Evolutionary conservation across 2,797 vertebrate species (phyloP).

Genomic region (Enteromius treurensis): DNA sequence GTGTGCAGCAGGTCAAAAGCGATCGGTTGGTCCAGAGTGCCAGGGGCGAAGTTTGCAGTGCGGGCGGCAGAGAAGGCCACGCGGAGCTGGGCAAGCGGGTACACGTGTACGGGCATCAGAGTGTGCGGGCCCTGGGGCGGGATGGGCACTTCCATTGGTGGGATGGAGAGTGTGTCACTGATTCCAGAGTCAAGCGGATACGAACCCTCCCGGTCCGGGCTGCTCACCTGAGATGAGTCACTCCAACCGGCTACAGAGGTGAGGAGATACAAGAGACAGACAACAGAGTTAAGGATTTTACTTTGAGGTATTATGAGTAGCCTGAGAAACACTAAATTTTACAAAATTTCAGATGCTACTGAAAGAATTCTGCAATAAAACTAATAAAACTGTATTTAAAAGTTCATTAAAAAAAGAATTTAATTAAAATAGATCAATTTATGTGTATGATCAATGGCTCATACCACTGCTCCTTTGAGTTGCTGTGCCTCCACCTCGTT

Average conservation of each 20-base stretch:
- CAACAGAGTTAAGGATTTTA: neutral
- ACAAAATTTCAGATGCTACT: too few relatives aligned
- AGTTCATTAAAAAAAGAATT: too few relatives aligned
- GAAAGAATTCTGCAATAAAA: too few relatives aligned
- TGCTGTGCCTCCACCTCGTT: conserved; percentile 75
- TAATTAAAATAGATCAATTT: too few relatives aligned
- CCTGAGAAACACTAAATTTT: too few relatives aligned
- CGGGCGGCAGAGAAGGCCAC: conserved; percentile 94
- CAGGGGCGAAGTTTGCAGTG: conserved; percentile 94
- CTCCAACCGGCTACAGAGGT: conserved; percentile 83
- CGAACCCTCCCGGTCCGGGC: conserved; percentile 86
- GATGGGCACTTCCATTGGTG: conserved; percentile 83
- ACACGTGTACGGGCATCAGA: conserved; percentile 89
- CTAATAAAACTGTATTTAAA: too few relatives aligned
- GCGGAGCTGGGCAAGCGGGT: conserved; percentile 87
- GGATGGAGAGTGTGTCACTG: conserved; percentile 86
- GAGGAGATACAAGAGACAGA: neutral
- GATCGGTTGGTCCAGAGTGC: conserved; percentile 94
- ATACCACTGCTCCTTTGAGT: conserved; percentile 84
- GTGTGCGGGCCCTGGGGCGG: conserved; percentile 78
- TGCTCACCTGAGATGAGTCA: conserved; percentile 93
- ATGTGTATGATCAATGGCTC: conserved; percentile 23
- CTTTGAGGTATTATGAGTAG: neutral
- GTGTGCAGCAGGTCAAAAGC: conserved; percentile 93
- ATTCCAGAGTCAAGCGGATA: conserved; percentile 88